Evolutionary conservation across 2,888 invertebrate species (phyloP), one percentile per base, ranked within the genome.

Genomic region (Saturnia japonica): DNA sequence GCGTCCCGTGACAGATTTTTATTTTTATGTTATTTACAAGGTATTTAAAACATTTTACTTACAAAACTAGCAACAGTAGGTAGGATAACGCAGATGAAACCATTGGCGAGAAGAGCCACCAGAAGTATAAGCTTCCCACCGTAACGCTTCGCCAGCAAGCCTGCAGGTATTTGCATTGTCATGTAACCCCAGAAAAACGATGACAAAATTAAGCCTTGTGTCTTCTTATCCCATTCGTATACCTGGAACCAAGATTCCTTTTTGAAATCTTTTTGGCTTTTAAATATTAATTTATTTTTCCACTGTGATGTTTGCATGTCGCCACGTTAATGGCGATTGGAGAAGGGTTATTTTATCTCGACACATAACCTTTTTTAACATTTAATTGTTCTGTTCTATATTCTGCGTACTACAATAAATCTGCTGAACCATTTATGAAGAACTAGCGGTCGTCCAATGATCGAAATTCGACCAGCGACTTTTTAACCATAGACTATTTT

Each of bases 171-270:
- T 86, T 97, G 97, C 80, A 96, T 95, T 40, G 95, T 78, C 57
- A 96, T 94, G 83, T 97, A 97, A 8, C 97, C 97, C 96, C 96
- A 96, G 87, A 97, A 97, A 85, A 97, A 97, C 3, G 97, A 96
- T 28, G 97, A 97, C 1, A 97, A 87, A 14, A 97, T 94, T 67
- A 95, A 74, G 0, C 95, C 94, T 79, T 95, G 95, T 0, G 95
- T 95, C 28, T 93, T 85, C 68, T 94, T 91, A 68, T 94, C 88
- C 96, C 96, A 96, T 51, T 95, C 83, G 72, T 91, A 92, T 34
- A 91, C 89, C 92, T 92, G 78, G 0, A 78, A 78, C 3, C 19
- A 47, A 47, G 7, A 47, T 2, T 16, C 16, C 6, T 14, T 16
- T 47, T 47, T 47, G 3, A 8, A 12, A 45, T 7, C 14, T 51